Conservation (phyloP, 2,888 invertebrate genomes). For the Diaprepes abbreviatus region DNA sequence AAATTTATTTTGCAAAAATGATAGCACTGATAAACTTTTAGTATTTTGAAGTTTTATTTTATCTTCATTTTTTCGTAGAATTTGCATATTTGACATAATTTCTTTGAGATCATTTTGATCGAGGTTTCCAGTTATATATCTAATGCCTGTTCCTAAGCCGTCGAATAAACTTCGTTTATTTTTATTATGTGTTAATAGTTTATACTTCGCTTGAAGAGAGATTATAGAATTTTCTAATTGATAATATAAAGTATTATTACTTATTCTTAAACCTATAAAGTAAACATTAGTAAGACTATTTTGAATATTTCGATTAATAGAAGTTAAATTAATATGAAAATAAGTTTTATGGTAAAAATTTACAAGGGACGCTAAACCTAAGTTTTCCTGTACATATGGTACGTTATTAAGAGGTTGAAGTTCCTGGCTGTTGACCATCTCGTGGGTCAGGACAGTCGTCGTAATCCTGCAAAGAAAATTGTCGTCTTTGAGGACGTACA, state of each 20-base stretch:
- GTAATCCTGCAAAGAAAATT: conserved; percentile 20
- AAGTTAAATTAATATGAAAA: conserved; percentile 8
- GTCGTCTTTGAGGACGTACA: conserved; percentile 12
- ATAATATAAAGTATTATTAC: background rate
- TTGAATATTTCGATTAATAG: background rate
- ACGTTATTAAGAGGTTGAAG: background rate
- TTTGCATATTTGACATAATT: conserved; percentile 15
- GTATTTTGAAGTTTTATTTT: conserved; percentile 1
- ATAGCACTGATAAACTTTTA: conserved; percentile 1
- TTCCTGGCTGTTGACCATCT: conserved; percentile 22
- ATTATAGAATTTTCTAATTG: background rate
- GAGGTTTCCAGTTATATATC: conserved; percentile 16
- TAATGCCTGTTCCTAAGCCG: conserved; percentile 3
- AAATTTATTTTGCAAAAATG: conserved; percentile 1
- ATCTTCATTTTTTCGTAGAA: conserved; percentile 11
- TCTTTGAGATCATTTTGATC: conserved; percentile 11
- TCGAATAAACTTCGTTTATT: background rate
- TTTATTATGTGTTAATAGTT: background rate
- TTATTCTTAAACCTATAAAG: conserved; percentile 10
- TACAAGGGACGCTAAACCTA: conserved; percentile 6
- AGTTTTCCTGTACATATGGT: conserved; percentile 18
- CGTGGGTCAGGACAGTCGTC: conserved; percentile 7
- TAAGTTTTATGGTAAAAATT: conserved; percentile 20
- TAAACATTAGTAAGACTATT: conserved; percentile 5
- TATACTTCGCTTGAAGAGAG: background rate